Conservation (phyloP, 1,140 invertebrate species). For the Meloidogyne chitwoodi region DNA sequence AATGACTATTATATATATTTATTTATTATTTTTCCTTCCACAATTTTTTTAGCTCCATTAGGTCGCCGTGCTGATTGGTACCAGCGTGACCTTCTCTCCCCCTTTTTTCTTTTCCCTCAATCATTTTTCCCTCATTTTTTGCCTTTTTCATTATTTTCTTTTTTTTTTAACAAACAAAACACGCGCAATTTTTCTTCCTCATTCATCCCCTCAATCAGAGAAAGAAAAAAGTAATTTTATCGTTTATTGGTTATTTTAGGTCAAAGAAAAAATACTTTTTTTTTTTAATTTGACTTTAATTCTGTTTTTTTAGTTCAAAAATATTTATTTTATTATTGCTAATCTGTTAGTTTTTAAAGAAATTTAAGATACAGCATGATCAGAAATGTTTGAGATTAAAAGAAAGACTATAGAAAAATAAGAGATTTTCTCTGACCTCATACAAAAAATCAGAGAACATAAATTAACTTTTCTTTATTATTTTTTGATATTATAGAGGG, state of each 20-base stretch:
- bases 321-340: neutral
- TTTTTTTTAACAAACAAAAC: neutral
- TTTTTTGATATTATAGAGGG: too few relatives aligned
- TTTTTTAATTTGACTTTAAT: neutral
- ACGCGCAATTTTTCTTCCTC: neutral
- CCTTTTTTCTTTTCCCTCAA: neutral
- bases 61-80: neutral
- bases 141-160: neutral
- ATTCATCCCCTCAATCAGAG: neutral
- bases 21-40: neutral
- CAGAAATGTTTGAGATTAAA: too few relatives aligned
- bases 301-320: neutral
- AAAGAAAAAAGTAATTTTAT: neutral
- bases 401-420: too few relatives aligned
- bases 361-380: too few relatives aligned
- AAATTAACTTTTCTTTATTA: too few relatives aligned
- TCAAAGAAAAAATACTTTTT: neutral
- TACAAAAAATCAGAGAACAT: too few relatives aligned
- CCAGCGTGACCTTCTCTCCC: neutral
- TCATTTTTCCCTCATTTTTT: neutral
- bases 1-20: neutral
- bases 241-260: neutral
- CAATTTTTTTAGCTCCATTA: neutral
- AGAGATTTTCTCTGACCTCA: too few relatives aligned
- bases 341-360: neutral